Evolutionary conservation across 1,140 invertebrate genomes (phyloP), one percentile per base, ranked within the genome.

Genomic region (Drosophila tsacasi): DNA sequence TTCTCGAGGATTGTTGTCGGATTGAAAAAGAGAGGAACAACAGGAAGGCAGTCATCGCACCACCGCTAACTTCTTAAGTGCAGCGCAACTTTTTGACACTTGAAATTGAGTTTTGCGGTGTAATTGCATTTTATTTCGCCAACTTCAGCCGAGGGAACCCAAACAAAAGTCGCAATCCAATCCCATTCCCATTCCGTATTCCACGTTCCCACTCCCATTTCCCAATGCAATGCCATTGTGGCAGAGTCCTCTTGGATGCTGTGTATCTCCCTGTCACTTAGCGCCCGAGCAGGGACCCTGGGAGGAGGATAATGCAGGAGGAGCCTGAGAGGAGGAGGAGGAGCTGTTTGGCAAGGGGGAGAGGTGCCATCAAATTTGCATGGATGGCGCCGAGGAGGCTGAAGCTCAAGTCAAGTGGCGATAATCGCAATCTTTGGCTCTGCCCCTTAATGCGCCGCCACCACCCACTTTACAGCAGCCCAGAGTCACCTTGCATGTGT

Each of bases 41-140:
- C 32, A 10, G n/a, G n/a, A 3, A 1, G 23, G 32, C 30, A 30
- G 25, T 30, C 25, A 19, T 40, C 23, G 32, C 37, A 35, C 47
- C 42, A 58, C 61, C 55, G 66, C 80, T 85, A 89, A 90, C 85
- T 89, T 89, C 85, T 90, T 89, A 90, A 90, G 85, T 89, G 85
- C 85, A 89, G 80, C 59, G 73, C 75, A 89, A 90, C 78, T 89
- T 89, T 87, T 85, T 89, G 85, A 90, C 85, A 89, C 85, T 89
- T 89, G 78, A 76, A 89, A 89, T 89, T 89, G 85, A 89, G 85
- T 90, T 89, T 90, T 90, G 85, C 61, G 85, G 85, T 90, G 85
- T 89, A 90, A 89, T 90, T 89, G 86, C 81, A 89, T 85, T 89
- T 90, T 84, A 89, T 89, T 89, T 89, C 21, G 84, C 63, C 58